Percentiles rank a stretch among this genome's conserved stretches.
Evolutionary conservation across 2,113 vertebrate genomes (phyloP).

Genomic region (Dermatemys mawii): DNA sequence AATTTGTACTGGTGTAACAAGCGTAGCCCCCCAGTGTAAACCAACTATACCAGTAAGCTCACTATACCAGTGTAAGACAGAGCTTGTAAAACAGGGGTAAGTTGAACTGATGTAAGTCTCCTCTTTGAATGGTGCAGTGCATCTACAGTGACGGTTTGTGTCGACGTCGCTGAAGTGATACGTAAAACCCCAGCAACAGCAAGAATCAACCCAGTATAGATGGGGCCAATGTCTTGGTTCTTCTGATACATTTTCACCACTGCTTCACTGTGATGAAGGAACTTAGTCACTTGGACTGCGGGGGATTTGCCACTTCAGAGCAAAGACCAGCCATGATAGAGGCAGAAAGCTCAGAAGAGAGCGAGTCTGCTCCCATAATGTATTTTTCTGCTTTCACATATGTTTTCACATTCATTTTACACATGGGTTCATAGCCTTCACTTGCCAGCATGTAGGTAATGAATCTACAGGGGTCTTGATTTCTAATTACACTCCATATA

Average conservation of each 20-base stretch:
- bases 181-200: neutral
- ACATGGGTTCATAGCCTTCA: neutral
- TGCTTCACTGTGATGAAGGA: neutral
- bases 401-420: neutral
- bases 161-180: neutral
- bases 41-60: neutral
- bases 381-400: neutral
- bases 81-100: neutral
- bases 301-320: neutral
- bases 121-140: neutral
- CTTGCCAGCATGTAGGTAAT: neutral
- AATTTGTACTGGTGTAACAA: neutral
- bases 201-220: neutral
- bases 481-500: neutral
- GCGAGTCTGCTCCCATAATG: neutral
- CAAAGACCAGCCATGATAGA: neutral
- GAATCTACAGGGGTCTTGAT: neutral
- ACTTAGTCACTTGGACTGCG: neutral
- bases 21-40: neutral
- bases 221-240: neutral
- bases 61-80: neutral
- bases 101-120: neutral
- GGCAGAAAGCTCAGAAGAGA: neutral
- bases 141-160: neutral
- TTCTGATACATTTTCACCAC: neutral